These are phyloP conservation scores for Phrynocephalus versicolor DNA, from an alignment of 2,113 vertebrate species.

Conservation along the genomic window DNA sequence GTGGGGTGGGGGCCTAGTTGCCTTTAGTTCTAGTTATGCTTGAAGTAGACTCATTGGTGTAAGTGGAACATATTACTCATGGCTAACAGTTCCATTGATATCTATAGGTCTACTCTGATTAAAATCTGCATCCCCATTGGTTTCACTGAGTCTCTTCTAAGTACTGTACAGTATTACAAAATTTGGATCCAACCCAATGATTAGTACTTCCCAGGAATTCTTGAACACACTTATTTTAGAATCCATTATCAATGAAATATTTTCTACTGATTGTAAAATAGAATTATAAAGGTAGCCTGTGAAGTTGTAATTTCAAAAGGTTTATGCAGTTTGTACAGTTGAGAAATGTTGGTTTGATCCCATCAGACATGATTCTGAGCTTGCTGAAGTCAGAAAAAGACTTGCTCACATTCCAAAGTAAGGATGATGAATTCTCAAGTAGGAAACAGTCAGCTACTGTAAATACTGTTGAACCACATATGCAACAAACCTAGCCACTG, in stretches of 20 bases:
- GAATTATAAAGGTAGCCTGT: conserved; percentile 54
- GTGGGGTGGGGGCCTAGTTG: neutral
- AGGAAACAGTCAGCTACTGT: conserved; percentile 28
- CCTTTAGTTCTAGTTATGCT: neutral
- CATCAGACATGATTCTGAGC: conserved; percentile 38
- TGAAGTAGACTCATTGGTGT: neutral
- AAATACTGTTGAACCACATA: conserved; percentile 41
- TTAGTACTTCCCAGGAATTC: conserved; percentile 42
- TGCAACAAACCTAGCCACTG: conserved; percentile 60
- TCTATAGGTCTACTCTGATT: neutral
- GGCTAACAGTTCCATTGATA: neutral
- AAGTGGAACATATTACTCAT: no score
- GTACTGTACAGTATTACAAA: no score
- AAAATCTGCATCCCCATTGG: neutral
- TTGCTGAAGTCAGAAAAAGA: conserved; percentile 43
- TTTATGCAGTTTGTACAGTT: conserved; percentile 47
- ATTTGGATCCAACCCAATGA: neutral
- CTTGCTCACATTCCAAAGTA: conserved; percentile 26
- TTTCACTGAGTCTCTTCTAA: neutral
- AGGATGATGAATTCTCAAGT: neutral
- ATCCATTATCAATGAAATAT: conserved; percentile 48
- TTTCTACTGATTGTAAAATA: conserved; percentile 54
- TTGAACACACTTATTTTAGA: conserved; percentile 50
- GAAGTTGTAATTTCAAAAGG: conserved; percentile 43
- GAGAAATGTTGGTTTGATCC: neutral